Percentiles rank a stretch among this genome's conserved stretches.
Evolutionary conservation across 2,888 invertebrate species (phyloP).

Genomic region (Drosophila basisetae): DNA sequence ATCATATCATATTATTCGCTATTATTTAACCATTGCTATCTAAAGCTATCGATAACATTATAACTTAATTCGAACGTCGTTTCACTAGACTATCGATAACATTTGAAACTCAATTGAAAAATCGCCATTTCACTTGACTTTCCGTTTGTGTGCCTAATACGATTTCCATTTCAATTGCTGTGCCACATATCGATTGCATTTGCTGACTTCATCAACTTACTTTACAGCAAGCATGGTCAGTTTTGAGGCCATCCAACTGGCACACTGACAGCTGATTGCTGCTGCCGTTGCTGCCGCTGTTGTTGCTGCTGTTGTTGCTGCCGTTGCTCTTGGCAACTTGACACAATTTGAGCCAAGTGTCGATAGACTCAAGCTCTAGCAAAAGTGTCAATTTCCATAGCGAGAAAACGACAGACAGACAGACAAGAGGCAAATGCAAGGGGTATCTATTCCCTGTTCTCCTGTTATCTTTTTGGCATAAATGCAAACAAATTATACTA

Average conservation of each 20-base stretch:
- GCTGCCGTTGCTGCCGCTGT: constrained; percentile 31
- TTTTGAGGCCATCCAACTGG: constrained; percentile 69
- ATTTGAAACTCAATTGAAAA: constrained; percentile 7
- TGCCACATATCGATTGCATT: constrained; percentile 51
- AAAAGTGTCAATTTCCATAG: constrained; percentile 74
- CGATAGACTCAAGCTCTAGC: constrained; percentile 18
- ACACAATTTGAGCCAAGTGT: constrained; percentile 70
- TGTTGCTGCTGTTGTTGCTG: constrained; percentile 11
- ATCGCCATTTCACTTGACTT: constrained; percentile 33
- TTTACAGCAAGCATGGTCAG: constrained; percentile 61
- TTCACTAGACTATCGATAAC: constrained; percentile 8
- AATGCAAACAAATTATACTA: constrained; percentile 43
- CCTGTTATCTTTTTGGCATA: constrained; percentile 22
- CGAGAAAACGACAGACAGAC: constrained; percentile 38
- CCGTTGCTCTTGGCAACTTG: constrained; percentile 65
- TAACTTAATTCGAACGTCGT: background rate
- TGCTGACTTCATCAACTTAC: constrained; percentile 62
- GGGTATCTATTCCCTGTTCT: background rate
- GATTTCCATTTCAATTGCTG: constrained; percentile 46
- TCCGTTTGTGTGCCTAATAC: constrained; percentile 37
- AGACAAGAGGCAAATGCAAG: background rate
- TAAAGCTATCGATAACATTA: background rate
- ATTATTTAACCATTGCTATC: background rate
- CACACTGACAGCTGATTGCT: constrained; percentile 69
- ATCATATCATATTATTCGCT: background rate